Conservation (phyloP, 2,888 invertebrate species). For the Andricus curvator region DNA sequence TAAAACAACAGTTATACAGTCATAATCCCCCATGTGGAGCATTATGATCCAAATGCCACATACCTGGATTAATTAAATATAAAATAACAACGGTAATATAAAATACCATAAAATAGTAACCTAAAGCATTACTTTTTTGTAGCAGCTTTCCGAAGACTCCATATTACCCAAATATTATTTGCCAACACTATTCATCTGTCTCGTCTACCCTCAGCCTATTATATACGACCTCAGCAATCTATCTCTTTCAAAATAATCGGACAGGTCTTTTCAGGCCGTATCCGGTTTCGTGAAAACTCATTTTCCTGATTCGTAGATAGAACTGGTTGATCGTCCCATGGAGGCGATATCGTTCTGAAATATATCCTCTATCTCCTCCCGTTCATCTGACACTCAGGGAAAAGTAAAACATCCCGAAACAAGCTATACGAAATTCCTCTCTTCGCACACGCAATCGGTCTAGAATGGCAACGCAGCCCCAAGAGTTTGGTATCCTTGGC, state of each 20-base stretch:
- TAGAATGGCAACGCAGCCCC: neutral
- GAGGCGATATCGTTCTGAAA: slow-evolving; percentile 15
- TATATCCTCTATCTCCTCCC: slow-evolving; percentile 18
- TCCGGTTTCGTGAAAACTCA: slow-evolving; percentile 30
- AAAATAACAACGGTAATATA: too few species aligned
- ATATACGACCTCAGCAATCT: slow-evolving; percentile 4
- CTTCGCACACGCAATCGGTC: neutral
- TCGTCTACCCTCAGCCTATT: slow-evolving; percentile 1
- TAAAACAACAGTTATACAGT: too few species aligned
- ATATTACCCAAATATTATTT: neutral
- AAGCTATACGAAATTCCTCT: neutral
- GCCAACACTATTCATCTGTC: neutral
- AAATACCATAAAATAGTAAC: too few species aligned
- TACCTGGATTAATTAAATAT: too few species aligned
- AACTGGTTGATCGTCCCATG: slow-evolving; percentile 27
- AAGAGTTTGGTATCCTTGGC: neutral
- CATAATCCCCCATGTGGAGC: too few species aligned
- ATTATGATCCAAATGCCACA: too few species aligned
- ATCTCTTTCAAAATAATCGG: slow-evolving; percentile 26
- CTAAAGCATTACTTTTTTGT: neutral
- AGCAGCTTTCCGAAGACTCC: neutral
- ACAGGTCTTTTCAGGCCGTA: slow-evolving; percentile 12
- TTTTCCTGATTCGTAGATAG: slow-evolving; percentile 30
- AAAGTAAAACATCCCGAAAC: neutral
- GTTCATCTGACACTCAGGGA: neutral